A percentile compares a stretch with the other conserved stretches of the same genome.
These are phyloP conservation scores for Lota lota DNA, from an alignment of 2,113 vertebrate species.

Conservation along the genomic window DNA sequence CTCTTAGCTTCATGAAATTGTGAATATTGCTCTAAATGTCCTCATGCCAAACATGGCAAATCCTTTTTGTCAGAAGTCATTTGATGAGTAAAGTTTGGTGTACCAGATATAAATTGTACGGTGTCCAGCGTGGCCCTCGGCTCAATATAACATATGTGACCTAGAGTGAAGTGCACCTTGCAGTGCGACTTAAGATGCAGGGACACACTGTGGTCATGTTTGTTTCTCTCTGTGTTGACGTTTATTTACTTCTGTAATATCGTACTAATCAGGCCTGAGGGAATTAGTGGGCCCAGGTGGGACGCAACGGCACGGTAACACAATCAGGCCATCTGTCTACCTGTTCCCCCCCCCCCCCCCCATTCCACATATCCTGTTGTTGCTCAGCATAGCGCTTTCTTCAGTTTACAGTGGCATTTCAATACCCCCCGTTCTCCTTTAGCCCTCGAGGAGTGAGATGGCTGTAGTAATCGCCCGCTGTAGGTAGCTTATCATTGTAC, in stretches of 20 bases:
- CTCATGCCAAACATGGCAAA: too few relatives aligned
- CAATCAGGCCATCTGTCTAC: constrained; percentile 51
- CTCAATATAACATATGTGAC: constrained; percentile 15
- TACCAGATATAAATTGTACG: not conserved
- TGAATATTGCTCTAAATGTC: too few relatives aligned
- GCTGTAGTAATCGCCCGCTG: too few relatives aligned
- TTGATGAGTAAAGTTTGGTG: not conserved
- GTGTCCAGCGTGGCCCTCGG: not conserved
- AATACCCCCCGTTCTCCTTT: too few relatives aligned
- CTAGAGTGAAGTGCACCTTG: constrained; percentile 5
- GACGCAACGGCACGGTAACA: constrained; percentile 29
- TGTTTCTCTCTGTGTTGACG: constrained; percentile 11
- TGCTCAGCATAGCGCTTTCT: too few relatives aligned
- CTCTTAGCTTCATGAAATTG: too few relatives aligned
- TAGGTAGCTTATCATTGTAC: too few relatives aligned
- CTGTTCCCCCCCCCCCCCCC: constrained; percentile 18
- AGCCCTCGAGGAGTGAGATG: too few relatives aligned
- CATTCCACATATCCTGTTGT: too few relatives aligned
- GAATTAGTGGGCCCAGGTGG: constrained; percentile 40
- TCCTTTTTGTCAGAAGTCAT: too few relatives aligned
- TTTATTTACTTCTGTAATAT: constrained; percentile 20
- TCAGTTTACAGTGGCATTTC: too few relatives aligned
- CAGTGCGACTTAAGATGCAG: constrained; percentile 1
- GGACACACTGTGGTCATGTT: not conserved
- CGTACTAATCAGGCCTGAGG: constrained; percentile 31